Percentiles rank a stretch among this genome's conserved stretches.
Evolutionary conservation across 2,113 vertebrate genomes (phyloP).

Genomic region (Lepisosteus osseus): DNA sequence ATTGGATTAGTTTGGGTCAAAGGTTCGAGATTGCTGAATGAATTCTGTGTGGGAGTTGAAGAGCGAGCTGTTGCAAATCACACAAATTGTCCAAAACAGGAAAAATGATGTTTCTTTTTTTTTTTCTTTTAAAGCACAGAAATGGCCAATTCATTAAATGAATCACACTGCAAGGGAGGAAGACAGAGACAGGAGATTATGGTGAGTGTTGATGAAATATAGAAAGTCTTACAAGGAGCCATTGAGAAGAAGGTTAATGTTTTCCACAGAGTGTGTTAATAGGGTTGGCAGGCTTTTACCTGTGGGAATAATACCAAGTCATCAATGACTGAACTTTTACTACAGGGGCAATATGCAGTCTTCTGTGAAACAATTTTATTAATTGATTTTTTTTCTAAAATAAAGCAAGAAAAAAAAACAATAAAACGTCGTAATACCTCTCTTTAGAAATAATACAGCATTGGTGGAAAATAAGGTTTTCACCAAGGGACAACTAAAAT

Average conservation of each 20-base stretch:
- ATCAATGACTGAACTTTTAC: too few species aligned
- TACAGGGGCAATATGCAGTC: too few species aligned
- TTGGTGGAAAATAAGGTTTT: too few species aligned
- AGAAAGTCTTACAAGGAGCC: slow-evolving; percentile 42
- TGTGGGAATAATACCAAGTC: too few species aligned
- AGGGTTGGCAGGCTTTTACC: slow-evolving; percentile 29
- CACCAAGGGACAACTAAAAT: too few species aligned
- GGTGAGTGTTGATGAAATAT: slow-evolving; percentile 54
- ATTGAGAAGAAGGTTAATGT: slow-evolving; percentile 63
- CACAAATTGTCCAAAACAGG: slow-evolving; percentile 47
- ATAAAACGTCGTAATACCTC: too few species aligned
- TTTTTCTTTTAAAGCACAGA: slow-evolving; percentile 56
- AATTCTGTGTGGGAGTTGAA: background rate
- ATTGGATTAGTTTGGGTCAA: slow-evolving; percentile 10
- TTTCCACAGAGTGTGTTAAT: slow-evolving; percentile 56
- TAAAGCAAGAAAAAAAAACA: too few species aligned
- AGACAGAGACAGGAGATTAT: slow-evolving; percentile 31
- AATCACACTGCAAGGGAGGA: slow-evolving; percentile 41
- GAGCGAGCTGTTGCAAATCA: slow-evolving; percentile 47
- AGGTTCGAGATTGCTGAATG: background rate
- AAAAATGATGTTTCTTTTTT: slow-evolving; percentile 46
- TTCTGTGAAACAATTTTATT: too few species aligned
- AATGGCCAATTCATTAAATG: slow-evolving; percentile 46
- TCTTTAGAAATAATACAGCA: too few species aligned
- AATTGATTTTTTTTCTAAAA: too few species aligned